These are phyloP conservation scores for Chromobotia macracanthus DNA, from an alignment of 2,797 vertebrate species.

Conservation along the genomic window DNA sequence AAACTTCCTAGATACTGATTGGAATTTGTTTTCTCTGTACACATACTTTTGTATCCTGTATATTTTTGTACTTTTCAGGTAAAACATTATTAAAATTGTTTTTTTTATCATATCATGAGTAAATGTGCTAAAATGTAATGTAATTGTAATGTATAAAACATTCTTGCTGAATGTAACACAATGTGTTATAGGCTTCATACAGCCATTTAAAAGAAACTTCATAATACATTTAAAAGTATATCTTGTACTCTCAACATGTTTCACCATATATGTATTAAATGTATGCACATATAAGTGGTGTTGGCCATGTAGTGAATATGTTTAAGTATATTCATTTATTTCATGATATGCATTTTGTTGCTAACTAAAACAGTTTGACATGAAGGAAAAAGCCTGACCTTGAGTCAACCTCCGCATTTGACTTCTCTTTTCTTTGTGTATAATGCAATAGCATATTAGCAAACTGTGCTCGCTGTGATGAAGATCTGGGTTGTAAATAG, in stretches of 20 bases:
- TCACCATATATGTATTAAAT: too few species aligned
- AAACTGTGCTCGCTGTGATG: conserved; percentile 3
- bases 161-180: neutral
- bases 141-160: neutral
- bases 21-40: neutral
- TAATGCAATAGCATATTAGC: conserved; percentile 10
- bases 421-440: neutral
- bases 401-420: neutral
- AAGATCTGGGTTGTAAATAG: conserved; percentile 7
- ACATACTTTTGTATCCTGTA: neutral
- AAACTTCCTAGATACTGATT: neutral
- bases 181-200: neutral
- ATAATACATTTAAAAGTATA: neutral
- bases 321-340: neutral
- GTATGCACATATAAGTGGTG: too few species aligned
- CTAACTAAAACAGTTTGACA: neutral
- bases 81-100: neutral
- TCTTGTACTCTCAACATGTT: too few species aligned
- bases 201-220: too few species aligned
- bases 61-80: neutral
- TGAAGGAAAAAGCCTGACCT: neutral
- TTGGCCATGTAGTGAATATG: neutral
- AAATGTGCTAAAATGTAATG: neutral
- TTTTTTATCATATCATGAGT: neutral
- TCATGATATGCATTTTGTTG: neutral